A percentile compares a stretch with the other conserved stretches of the same genome.
These are phyloP conservation scores for Chelonia mydas DNA, from an alignment of 2,797 vertebrate species.

Conservation along the genomic window DNA sequence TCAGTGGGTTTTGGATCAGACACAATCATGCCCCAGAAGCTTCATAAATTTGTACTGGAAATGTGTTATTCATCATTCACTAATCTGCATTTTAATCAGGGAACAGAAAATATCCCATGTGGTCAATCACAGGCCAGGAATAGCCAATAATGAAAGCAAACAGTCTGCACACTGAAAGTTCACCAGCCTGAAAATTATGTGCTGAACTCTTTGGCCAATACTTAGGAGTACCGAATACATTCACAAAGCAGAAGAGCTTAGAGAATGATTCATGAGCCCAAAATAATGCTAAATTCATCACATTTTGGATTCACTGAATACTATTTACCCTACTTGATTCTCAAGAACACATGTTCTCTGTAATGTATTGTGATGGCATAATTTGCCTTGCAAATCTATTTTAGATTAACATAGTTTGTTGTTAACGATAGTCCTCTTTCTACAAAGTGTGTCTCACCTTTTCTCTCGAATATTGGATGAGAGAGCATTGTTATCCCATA, in stretches of 20 bases:
- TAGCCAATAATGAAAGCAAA: not conserved
- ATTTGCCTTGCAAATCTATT: not conserved
- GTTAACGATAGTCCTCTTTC: not conserved
- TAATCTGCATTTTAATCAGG: not conserved
- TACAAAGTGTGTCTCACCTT: not conserved
- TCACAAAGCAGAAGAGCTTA: not conserved
- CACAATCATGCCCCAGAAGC: not conserved
- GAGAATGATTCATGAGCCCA: not conserved
- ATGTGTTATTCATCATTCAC: not conserved
- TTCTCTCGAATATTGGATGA: not conserved
- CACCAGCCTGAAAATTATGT: not conserved
- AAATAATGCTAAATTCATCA: not conserved
- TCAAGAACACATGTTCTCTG: not conserved
- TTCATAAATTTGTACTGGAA: not conserved
- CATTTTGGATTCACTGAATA: not conserved
- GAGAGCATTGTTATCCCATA: not conserved
- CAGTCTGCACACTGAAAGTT: not conserved
- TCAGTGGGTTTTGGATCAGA: not conserved
- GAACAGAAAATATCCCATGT: not conserved
- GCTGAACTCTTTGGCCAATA: not conserved
- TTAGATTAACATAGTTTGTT: not conserved
- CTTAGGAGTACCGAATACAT: not conserved
- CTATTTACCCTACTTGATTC: not conserved
- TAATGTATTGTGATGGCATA: not conserved
- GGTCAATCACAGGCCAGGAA: not conserved